Evolutionary conservation across 2,888 invertebrate species (phyloP).

Genomic region (Drosophila borborema): DNA sequence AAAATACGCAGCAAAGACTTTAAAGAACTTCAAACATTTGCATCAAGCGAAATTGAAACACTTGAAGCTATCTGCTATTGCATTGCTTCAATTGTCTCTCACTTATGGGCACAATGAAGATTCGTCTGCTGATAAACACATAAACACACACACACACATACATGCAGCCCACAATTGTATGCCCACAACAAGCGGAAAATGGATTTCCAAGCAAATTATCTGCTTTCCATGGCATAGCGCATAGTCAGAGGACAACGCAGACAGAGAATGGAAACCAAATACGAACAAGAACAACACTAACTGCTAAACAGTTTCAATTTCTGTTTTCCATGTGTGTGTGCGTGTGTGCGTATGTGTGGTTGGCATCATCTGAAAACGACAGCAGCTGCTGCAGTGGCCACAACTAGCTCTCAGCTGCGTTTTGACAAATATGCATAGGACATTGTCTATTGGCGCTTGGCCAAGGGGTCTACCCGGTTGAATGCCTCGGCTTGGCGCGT

Average conservation of each 20-base stretch:
- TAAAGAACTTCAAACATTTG: neutral
- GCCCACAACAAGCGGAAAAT: conserved; percentile 76
- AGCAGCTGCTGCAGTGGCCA: conserved; percentile 32
- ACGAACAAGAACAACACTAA: conserved; percentile 40
- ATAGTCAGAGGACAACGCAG: conserved; percentile 18
- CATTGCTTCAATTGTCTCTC: conserved; percentile 28
- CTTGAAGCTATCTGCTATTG: neutral
- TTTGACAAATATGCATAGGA: conserved; percentile 76
- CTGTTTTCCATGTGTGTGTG: conserved; percentile 38
- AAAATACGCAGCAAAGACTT: neutral
- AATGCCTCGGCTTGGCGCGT: conserved; percentile 52
- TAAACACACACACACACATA: conserved; percentile 6
- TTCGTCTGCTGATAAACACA: conserved; percentile 11
- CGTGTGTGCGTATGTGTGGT: conserved; percentile 10
- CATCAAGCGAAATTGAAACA: neutral
- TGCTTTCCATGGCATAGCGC: conserved; percentile 51
- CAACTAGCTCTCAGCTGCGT: conserved; percentile 50
- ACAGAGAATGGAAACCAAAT: conserved; percentile 21
- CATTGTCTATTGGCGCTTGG: conserved; percentile 74
- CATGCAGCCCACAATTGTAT: conserved; percentile 12
- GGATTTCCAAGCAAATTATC: conserved; percentile 82
- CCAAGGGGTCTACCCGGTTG: conserved; percentile 37
- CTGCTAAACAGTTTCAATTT: conserved; percentile 75
- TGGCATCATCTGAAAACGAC: conserved; percentile 40
- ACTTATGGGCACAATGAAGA: conserved; percentile 50